These are phyloP conservation scores for Oncorhynchus masou DNA, from an alignment of 2,113 vertebrate species.

Conservation along the genomic window DNA sequence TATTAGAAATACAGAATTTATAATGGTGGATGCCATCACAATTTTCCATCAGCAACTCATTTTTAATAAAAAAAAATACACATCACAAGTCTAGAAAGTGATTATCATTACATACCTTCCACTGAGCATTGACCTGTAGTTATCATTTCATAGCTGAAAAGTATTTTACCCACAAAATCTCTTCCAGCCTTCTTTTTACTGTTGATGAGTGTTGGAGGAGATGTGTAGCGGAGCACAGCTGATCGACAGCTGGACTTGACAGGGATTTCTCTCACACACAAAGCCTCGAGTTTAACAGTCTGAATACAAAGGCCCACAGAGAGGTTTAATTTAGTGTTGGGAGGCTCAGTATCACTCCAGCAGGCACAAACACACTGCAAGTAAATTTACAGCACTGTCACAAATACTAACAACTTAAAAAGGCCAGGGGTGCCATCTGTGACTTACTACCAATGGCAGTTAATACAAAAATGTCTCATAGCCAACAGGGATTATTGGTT, in stretches of 20 bases:
- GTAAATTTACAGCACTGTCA: not conserved
- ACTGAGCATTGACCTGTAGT: not conserved
- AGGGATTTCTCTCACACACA: not conserved
- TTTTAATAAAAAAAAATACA: not conserved
- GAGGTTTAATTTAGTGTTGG: not conserved
- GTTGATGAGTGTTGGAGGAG: not conserved
- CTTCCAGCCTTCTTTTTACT: not conserved
- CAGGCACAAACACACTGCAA: not conserved
- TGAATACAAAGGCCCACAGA: constrained; percentile 50
- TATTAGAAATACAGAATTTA: not conserved
- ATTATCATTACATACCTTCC: not conserved
- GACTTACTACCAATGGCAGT: not conserved
- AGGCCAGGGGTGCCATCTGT: not conserved
- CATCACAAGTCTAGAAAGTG: not conserved
- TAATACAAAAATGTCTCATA: not conserved
- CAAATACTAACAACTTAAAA: not conserved
- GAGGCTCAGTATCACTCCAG: not conserved
- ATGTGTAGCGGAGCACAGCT: not conserved
- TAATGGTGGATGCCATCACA: not conserved
- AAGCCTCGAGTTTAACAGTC: not conserved
- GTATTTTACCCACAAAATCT: not conserved
- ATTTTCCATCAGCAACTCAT: not conserved
- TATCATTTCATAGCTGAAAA: not conserved
- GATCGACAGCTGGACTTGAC: not conserved
- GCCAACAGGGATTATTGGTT: not conserved